These are phyloP conservation scores for Pseudeuparius sepicola DNA, from an alignment of 2,888 invertebrate genomes.

Conservation along the genomic window DNA sequence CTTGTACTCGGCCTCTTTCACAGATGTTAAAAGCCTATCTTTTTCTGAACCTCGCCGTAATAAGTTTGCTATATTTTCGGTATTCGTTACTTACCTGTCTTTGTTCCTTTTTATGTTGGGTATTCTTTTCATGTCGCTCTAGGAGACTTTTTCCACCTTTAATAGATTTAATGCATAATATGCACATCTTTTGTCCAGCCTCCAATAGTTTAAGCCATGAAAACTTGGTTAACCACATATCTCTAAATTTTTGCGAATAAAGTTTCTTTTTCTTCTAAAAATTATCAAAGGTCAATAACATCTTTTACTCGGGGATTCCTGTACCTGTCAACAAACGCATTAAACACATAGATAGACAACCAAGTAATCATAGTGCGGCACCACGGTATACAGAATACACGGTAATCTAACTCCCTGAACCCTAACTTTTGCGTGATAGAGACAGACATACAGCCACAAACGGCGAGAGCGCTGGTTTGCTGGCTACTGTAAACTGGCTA, in stretches of 20 bases:
- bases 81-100: constrained; percentile 6
- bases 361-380: no score
- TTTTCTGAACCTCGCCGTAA: constrained; percentile 4
- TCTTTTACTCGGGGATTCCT: no score
- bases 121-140: constrained; percentile 8
- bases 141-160: constrained; percentile 9
- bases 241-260: constrained; percentile 9
- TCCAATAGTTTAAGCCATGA: constrained; percentile 7
- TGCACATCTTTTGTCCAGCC: constrained; percentile 7
- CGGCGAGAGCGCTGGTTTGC: no score
- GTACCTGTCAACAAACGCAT: no score
- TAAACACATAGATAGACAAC: no score
- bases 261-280: constrained; percentile 7
- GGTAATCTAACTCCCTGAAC: no score
- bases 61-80: constrained; percentile 4
- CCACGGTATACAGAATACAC: no score
- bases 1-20: constrained; percentile 12
- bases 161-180: constrained; percentile 5
- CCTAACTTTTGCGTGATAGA: no score
- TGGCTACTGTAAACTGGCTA: no score
- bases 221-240: constrained; percentile 9
- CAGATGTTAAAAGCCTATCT: constrained; percentile 6
- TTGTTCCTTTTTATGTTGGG: constrained; percentile 3
- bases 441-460: no score
- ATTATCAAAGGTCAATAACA: constrained; percentile 3